phyloP scores from a whole-genome alignment of 2,113 vertebrate genomes.

The Chascanopsetta lugubris region DNA sequence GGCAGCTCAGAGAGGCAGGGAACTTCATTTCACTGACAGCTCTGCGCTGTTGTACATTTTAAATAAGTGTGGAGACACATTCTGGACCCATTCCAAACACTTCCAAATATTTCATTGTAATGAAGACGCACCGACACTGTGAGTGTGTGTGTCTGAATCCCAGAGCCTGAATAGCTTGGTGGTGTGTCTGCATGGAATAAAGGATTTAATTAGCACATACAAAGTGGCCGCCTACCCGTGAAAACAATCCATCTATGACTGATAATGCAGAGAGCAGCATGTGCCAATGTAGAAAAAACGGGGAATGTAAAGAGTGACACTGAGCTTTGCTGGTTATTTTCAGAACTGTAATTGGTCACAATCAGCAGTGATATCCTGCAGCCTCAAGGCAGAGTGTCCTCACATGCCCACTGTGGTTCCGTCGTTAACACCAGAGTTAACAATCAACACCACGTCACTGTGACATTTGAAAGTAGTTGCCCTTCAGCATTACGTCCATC shows the following conservation, averaged over 20 bases:
- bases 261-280: background rate
- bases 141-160: background rate
- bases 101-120: background rate
- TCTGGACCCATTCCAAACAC: background rate
- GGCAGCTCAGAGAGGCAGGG: too few species aligned
- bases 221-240: background rate
- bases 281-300: background rate
- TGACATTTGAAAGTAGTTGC: background rate
- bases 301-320: conserved; percentile 11
- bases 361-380: conserved; percentile 31
- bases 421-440: conserved; percentile 31
- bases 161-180: background rate
- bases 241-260: background rate
- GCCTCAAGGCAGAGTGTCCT: conserved; percentile 28
- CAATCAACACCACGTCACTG: conserved; percentile 10
- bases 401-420: conserved; percentile 1
- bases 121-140: background rate
- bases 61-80: background rate
- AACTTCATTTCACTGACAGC: background rate
- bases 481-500: conserved; percentile 31
- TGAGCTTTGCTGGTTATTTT: conserved; percentile 32
- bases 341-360: conserved; percentile 42
- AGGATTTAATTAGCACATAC: background rate
- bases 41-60: background rate
- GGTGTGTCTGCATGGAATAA: background rate